These are phyloP conservation scores for Standfussiana lucernea DNA, from an alignment of 2,888 invertebrate species.

Conservation along the genomic window DNA sequence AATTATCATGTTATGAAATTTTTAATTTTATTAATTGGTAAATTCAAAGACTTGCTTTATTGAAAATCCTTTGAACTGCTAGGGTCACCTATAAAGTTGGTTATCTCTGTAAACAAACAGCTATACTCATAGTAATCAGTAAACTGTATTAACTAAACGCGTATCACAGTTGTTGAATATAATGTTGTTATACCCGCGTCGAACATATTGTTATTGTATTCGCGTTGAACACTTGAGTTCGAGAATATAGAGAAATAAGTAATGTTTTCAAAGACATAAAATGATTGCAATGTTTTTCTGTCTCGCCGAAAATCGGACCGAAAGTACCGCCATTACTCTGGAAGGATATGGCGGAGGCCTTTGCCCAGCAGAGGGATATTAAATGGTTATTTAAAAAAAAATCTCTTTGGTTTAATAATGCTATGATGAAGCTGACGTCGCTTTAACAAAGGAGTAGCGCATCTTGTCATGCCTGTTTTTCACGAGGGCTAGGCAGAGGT, in stretches of 20 bases:
- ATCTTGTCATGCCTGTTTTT: not conserved
- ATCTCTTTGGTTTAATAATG: not conserved
- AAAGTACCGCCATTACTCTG: no score
- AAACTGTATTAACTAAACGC: constrained; percentile 45
- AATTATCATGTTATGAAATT: constrained; percentile 86
- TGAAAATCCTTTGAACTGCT: constrained; percentile 37
- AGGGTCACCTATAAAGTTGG: constrained; percentile 44
- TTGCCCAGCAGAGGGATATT: not conserved
- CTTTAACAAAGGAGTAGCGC: not conserved
- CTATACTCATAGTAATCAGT: constrained; percentile 42
- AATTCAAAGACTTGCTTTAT: constrained; percentile 70
- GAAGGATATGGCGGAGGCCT: not conserved
- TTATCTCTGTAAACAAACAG: constrained; percentile 56
- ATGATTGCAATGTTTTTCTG: not conserved
- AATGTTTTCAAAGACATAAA: not conserved
- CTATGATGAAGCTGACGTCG: not conserved
- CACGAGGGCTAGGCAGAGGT: not conserved
- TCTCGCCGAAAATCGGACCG: not conserved
- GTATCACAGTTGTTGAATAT: constrained; percentile 48
- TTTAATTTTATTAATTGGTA: constrained; percentile 86
- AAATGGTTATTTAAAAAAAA: not conserved
- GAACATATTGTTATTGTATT: constrained; percentile 15
- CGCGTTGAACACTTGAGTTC: constrained; percentile 24
- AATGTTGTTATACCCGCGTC: constrained; percentile 41
- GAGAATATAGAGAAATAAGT: constrained; percentile 17